Evolutionary conservation across 2,888 invertebrate species (phyloP), one percentile per base, ranked within the genome.

Genomic region (Trissolcus japonicus): DNA sequence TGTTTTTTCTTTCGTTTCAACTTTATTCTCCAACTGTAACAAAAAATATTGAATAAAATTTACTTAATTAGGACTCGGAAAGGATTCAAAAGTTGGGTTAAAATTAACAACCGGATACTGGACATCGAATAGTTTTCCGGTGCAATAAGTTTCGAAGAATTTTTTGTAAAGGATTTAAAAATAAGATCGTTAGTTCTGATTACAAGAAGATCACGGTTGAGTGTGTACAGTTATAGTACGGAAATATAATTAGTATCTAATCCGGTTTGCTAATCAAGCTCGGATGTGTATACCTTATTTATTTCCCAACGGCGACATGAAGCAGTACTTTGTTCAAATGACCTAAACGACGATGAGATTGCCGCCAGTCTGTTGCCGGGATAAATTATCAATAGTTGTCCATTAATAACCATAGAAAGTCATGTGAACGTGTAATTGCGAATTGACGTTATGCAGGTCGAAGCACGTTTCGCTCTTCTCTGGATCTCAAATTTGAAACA

Each of bases 231-330:
- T 73, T 73, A 73, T 60, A 55, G 54, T 50, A 50, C 75, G 75
- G 75, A 75, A 75, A 68, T 68, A 63, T 76, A 72, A 67, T 76
- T 62, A 60, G 59, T 63, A 63, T 75, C 63, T 75, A 63, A 75
- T 75, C 75, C 68, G 68, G 68, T 75, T 75, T 74, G 68, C 48
- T 63, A 76, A 76, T 72, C 63, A 67, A 76, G 53, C 59, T 63
- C 63, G 63, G 75, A 68, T 75, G 59, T 68, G 55, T 59, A 35
- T 35, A 68, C 40, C 40, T 75, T 68, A 68, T 75, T 75, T 60
- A 54, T 40, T 63, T 75, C 54, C 63, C 63, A 74, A 57, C 74
- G 68, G 59, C 62, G 63, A 63, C 59, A 61, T 63, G 56, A 60
- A 63, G 41, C 54, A 57, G 43, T 63, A 75, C 67, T 62, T 74